Evolutionary conservation across 2,888 invertebrate genomes (phyloP), one percentile per base, ranked within the genome.

Genomic region (Lapara coniferarum): DNA sequence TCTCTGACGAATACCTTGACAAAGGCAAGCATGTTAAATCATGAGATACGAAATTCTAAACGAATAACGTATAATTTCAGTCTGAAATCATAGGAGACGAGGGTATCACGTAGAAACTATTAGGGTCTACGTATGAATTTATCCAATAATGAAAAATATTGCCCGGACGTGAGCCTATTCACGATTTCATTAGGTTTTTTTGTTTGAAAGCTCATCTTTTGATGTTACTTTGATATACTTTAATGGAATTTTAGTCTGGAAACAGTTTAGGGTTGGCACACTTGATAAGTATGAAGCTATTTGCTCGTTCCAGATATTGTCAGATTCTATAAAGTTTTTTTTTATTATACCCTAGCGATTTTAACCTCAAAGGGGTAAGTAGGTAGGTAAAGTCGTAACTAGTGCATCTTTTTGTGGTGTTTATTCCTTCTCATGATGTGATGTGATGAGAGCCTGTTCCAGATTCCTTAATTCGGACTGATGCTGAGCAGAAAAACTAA

Each of bases 91-190:
- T 67, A 44, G 19, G 12, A 66, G 44, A 44, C 68, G 63, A 52
- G 56, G 12, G 63, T 70, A 63, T 72, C 88, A 88, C 88, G 88
- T 87, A 71, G 74, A 46, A 75, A 81, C 83, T 83, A 87, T 84
- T 81, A 87, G 83, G 85, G 63, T 49, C 49, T 63, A 63, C 63
- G 49, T 63, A 85, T 84, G 84, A 88, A 88, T 86, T 86, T 83
- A 85, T 86, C 86, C 85, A 81, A 88, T 87, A 85, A 80, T 85
- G 63, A 84, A 85, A 89, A 80, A 85, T 85, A 89, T 85, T 78
- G 83, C 63, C n/a, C 0, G 66, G 67, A 84, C 89, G 89, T 89
- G 89, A 76, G 67, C 77, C 73, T 72, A 75, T 73, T 70, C 69
- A 67, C 72, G 44, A 25, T 74, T 75, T 84, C 84, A 85, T 83